Evolutionary conservation across 2,888 invertebrate species (phyloP).

Genomic region (Agriopis aurantiaria): DNA sequence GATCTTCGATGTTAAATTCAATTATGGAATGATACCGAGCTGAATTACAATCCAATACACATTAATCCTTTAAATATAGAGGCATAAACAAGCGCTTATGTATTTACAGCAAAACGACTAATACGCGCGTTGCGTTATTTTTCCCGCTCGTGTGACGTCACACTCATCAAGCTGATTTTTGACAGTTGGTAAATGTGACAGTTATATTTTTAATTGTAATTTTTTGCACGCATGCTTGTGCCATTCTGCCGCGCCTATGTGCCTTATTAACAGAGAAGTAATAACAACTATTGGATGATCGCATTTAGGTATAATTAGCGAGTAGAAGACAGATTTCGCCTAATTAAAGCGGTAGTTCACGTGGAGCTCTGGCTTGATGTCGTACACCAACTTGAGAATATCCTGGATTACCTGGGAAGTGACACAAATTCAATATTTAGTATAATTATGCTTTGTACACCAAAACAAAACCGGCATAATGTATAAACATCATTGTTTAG

Average conservation of each 20-base stretch:
- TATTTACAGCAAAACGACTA: slow-evolving; percentile 66
- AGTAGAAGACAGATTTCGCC: slow-evolving; percentile 47
- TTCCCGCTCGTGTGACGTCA: slow-evolving; percentile 32
- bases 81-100: slow-evolving; percentile 58
- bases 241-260: slow-evolving; percentile 53
- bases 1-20: slow-evolving; percentile 67
- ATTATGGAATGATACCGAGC: slow-evolving; percentile 82
- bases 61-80: slow-evolving; percentile 49
- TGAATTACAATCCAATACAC: slow-evolving; percentile 60
- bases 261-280: slow-evolving; percentile 55
- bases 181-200: slow-evolving; percentile 44
- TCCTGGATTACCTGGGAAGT: slow-evolving; percentile 90
- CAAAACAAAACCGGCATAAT: neutral
- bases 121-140: slow-evolving; percentile 43
- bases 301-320: slow-evolving; percentile 52
- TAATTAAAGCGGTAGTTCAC: slow-evolving; percentile 90
- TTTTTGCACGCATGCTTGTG: slow-evolving; percentile 32
- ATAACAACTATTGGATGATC: slow-evolving; percentile 66
- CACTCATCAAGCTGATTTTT: slow-evolving; percentile 23
- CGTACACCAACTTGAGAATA: slow-evolving; percentile 94
- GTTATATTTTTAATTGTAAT: slow-evolving; percentile 30
- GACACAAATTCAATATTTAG: neutral
- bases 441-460: neutral
- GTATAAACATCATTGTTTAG: no score
- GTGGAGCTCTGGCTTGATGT: slow-evolving; percentile 97